phyloP scores from a whole-genome alignment of 1,140 invertebrate genomes.

The Rhizoglyphus robini region DNA sequence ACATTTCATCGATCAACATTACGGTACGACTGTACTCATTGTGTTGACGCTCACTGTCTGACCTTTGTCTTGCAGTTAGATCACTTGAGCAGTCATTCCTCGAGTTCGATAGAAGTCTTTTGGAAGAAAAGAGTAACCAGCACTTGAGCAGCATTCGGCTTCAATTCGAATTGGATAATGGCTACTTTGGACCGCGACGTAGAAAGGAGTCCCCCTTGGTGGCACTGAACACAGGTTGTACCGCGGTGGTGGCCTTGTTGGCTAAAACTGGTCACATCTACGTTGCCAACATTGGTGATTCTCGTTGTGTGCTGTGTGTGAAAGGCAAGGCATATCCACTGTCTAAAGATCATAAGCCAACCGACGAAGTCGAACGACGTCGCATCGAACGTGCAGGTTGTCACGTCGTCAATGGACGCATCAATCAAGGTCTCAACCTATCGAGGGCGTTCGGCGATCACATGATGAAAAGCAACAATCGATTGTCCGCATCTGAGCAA shows the following conservation, averaged over 20 bases:
- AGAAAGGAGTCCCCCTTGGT: background rate
- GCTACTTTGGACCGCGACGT: background rate
- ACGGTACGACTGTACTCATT: slow-evolving; percentile 38
- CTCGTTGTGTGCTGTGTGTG: slow-evolving; percentile 74
- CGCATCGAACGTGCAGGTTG: slow-evolving; percentile 83
- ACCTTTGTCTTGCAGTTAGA: background rate
- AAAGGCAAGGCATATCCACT: slow-evolving; percentile 68
- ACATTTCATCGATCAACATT: slow-evolving; percentile 57
- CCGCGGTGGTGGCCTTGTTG: slow-evolving; percentile 79
- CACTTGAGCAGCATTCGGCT: slow-evolving; percentile 45
- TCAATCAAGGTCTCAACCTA: slow-evolving; percentile 89
- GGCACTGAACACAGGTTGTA: slow-evolving; percentile 67
- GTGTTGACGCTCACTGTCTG: background rate
- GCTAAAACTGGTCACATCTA: slow-evolving; percentile 35
- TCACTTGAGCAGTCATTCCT: slow-evolving; percentile 79
- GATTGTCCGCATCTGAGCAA: slow-evolving; percentile 53
- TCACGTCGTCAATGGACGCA: slow-evolving; percentile 80
- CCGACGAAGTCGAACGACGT: slow-evolving; percentile 65
- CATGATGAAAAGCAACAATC: slow-evolving; percentile 70
- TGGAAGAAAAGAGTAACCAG: slow-evolving; percentile 50
- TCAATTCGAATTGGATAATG: background rate
- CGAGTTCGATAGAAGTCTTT: slow-evolving; percentile 69
- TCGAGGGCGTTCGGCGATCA: slow-evolving; percentile 93
- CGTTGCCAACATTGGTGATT: slow-evolving; percentile 69
- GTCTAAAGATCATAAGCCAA: slow-evolving; percentile 91